phyloP scores from a whole-genome alignment of 2,113 vertebrate species.

The Murina feae region DNA sequence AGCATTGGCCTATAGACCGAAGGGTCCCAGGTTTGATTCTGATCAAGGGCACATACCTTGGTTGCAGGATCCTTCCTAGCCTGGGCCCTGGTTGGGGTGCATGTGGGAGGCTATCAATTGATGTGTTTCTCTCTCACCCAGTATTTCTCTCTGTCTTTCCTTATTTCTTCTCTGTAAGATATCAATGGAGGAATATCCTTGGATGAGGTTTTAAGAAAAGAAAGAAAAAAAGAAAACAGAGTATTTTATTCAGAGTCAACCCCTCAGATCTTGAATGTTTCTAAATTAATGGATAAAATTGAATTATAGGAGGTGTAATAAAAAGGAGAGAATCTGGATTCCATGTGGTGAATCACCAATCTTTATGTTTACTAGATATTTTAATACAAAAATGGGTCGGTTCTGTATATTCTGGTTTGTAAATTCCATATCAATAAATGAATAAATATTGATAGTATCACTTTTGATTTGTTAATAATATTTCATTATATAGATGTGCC shows the following conservation, averaged over 20 bases:
- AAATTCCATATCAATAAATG: background rate
- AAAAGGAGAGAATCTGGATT: background rate
- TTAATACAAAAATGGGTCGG: background rate
- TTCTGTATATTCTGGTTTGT: background rate
- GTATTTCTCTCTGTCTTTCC: no score
- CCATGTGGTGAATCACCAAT: background rate
- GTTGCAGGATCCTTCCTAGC: no score
- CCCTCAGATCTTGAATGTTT: conserved; percentile 1
- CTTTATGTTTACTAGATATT: background rate
- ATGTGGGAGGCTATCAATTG: no score
- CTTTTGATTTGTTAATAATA: background rate
- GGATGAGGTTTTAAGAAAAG: no score
- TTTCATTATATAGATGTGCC: background rate
- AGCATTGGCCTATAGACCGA: no score
- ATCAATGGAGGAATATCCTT: no score
- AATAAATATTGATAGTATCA: background rate
- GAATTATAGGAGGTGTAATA: background rate
- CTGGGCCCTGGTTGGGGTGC: no score
- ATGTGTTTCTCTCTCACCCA: no score
- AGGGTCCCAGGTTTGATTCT: no score
- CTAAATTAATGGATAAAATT: background rate
- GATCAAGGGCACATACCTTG: no score
- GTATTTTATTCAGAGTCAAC: background rate
- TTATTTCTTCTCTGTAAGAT: no score
- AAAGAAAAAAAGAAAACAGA: no score